phyloP scores from a whole-genome alignment of 2,797 vertebrate genomes.

The Cichlasoma orientale region DNA sequence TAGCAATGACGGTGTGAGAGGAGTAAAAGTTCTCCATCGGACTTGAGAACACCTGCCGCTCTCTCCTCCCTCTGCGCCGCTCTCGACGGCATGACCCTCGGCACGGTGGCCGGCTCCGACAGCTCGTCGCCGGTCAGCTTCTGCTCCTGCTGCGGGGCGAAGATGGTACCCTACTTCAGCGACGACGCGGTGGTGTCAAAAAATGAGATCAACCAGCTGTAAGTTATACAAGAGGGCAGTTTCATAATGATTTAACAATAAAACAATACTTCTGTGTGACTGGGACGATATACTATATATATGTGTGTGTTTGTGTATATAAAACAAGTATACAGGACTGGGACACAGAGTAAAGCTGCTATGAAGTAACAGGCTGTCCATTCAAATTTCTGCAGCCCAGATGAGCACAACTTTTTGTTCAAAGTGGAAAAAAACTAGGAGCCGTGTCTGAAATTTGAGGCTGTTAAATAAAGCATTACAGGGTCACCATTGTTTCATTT shows the following conservation, averaged over 20 bases:
- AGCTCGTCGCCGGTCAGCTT: constrained; percentile 74
- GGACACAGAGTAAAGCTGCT: neutral
- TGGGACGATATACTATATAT: no score
- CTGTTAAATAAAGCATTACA: neutral
- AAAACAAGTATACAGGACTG: neutral
- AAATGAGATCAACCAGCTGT: constrained; percentile 93
- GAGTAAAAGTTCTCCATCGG: constrained; percentile 31
- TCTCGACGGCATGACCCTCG: constrained; percentile 82
- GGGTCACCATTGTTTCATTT: neutral
- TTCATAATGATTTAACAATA: neutral
- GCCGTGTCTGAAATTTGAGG: neutral
- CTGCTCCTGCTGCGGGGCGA: constrained; percentile 85
- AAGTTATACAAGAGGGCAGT: constrained; percentile 71
- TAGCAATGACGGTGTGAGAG: constrained; percentile 27
- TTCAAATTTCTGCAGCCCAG: neutral
- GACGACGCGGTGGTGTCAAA: constrained; percentile 90
- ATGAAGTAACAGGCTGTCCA: neutral
- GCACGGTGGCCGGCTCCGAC: constrained; percentile 70
- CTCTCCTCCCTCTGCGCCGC: neutral
- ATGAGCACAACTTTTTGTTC: neutral
- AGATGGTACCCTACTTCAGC: constrained; percentile 92
- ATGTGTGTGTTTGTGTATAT: neutral
- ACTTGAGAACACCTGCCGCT: constrained; percentile 24
- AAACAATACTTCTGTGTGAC: no score
- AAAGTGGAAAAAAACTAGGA: neutral